phyloP scores from a whole-genome alignment of 2,797 vertebrate genomes.

The Phoeniculus purpureus region DNA sequence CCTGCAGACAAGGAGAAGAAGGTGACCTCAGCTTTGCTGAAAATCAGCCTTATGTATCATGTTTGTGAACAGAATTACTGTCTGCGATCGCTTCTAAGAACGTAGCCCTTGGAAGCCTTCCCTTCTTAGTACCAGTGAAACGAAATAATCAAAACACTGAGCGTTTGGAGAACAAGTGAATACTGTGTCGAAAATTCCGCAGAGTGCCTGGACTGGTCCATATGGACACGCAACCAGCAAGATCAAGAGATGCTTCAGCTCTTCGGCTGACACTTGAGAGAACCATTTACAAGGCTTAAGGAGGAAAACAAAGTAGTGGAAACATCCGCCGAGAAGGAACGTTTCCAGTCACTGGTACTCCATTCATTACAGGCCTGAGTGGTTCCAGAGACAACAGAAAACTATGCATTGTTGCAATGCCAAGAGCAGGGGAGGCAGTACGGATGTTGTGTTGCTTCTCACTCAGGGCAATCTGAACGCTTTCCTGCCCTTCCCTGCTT shows the following conservation, averaged over 20 bases:
- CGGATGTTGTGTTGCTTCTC: conserved; percentile 71
- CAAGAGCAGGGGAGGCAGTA: conserved; percentile 78
- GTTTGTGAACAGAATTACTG: background rate
- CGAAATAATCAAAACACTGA: conserved; percentile 14
- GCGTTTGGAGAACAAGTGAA: conserved; percentile 54
- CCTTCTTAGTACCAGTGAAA: conserved; percentile 7
- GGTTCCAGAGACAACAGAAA: conserved; percentile 83
- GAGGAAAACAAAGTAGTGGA: conserved; percentile 81
- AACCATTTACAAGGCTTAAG: conserved; percentile 69
- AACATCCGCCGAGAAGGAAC: conserved; percentile 75
- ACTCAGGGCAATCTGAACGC: conserved; percentile 44
- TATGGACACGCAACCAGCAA: conserved; percentile 53
- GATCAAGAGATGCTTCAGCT: conserved; percentile 76
- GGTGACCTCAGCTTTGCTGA: background rate
- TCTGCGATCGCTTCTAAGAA: background rate
- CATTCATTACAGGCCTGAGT: conserved; percentile 80
- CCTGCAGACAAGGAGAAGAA: background rate
- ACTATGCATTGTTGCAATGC: conserved; percentile 74
- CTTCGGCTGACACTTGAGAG: conserved; percentile 76
- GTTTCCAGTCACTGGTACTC: conserved; percentile 82
- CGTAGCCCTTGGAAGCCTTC: conserved; percentile 4
- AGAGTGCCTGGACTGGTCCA: conserved; percentile 39
- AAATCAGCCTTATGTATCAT: background rate
- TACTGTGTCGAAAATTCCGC: conserved; percentile 62
- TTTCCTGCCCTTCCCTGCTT: conserved; percentile 45